These are phyloP conservation scores for Metopia argyrocephala DNA, from an alignment of 2,888 invertebrate genomes.

Conservation along the genomic window DNA sequence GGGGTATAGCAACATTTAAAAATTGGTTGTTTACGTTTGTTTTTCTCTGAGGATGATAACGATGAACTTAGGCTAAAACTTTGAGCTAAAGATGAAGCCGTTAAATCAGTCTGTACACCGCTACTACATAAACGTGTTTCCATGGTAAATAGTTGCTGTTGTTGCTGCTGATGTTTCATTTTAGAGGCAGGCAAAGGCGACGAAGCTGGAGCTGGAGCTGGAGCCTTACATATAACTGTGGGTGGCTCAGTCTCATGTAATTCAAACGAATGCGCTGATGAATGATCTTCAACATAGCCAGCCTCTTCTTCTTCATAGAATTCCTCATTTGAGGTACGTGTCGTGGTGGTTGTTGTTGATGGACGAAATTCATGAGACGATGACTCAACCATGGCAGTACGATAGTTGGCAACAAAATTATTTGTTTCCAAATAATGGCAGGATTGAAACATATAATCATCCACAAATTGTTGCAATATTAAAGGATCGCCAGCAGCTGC, in stretches of 20 bases:
- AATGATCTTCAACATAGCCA: constrained; percentile 56
- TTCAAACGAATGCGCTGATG: constrained; percentile 69
- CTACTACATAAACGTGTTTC: constrained; percentile 74
- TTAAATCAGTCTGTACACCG: constrained; percentile 76
- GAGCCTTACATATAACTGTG: constrained; percentile 74
- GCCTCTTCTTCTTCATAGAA: constrained; percentile 65
- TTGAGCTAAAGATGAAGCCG: constrained; percentile 69
- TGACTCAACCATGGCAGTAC: constrained; percentile 78
- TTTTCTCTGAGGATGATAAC: constrained; percentile 66
- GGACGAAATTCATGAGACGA: constrained; percentile 77
- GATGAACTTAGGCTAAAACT: constrained; percentile 68
- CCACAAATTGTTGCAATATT: constrained; percentile 73
- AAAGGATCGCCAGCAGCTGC: constrained; percentile 55
- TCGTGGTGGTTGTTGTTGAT: constrained; percentile 74
- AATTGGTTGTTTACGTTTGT: constrained; percentile 73
- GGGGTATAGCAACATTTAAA: constrained; percentile 78
- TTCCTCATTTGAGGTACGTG: constrained; percentile 68
- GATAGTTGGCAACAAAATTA: constrained; percentile 77
- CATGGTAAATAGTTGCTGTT: constrained; percentile 59
- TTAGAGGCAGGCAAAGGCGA: constrained; percentile 25
- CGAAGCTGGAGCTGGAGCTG: constrained; percentile 66
- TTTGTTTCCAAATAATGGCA: constrained; percentile 78
- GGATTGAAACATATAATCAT: constrained; percentile 77
- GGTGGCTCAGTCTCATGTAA: constrained; percentile 73
- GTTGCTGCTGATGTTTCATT: constrained; percentile 36